A percentile compares a stretch with the other conserved stretches of the same genome.
phyloP scores from a whole-genome alignment of 2,888 invertebrate species.

The Drosophila incognita region DNA sequence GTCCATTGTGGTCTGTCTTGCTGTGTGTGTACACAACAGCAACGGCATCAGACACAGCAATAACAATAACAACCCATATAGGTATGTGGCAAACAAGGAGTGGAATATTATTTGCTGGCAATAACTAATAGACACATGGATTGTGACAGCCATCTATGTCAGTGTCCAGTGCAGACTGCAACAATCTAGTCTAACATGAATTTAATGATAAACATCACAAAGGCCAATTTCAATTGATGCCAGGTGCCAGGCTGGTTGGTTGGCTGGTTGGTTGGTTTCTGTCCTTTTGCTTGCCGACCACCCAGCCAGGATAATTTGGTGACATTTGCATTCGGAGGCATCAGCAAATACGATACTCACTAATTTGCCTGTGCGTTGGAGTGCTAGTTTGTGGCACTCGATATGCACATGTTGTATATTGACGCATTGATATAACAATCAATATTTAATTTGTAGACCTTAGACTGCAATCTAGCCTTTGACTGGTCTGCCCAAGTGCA shows the following conservation, averaged over 20 bases:
- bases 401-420: constrained; percentile 72
- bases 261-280: not conserved
- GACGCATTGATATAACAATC: constrained; percentile 78
- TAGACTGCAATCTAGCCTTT: constrained; percentile 9
- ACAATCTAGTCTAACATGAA: constrained; percentile 47
- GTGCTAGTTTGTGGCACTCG: constrained; percentile 64
- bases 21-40: constrained; percentile 40
- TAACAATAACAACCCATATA: constrained; percentile 29
- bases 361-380: constrained; percentile 27
- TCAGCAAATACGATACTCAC: constrained; percentile 44
- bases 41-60: constrained; percentile 39
- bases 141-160: constrained; percentile 21
- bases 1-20: constrained; percentile 56
- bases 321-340: constrained; percentile 54
- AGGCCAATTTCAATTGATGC: constrained; percentile 48
- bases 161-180: constrained; percentile 13
- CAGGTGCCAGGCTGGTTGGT: not conserved
- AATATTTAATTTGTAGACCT: constrained; percentile 77
- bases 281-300: constrained; percentile 1
- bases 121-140: constrained; percentile 60
- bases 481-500: not conserved
- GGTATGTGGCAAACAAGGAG: constrained; percentile 35
- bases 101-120: constrained; percentile 68
- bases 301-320: constrained; percentile 48
- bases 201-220: constrained; percentile 72